Conservation (phyloP, 2,113 vertebrate species). For the Meleagris gallopavo region DNA sequence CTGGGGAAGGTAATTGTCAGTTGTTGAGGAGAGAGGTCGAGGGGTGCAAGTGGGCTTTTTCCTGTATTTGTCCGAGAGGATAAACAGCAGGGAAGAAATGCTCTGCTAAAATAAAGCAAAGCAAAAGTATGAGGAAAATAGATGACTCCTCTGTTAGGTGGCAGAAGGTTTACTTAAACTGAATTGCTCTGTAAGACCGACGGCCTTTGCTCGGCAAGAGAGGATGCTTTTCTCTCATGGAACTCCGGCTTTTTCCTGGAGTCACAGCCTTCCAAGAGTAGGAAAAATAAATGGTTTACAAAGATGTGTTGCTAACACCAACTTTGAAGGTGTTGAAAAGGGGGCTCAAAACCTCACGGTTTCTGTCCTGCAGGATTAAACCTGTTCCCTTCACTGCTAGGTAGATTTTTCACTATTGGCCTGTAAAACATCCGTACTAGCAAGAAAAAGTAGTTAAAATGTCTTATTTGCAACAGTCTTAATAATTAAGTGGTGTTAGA, state of each 20-base stretch:
- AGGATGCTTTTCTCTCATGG: background rate
- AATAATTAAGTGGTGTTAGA: background rate
- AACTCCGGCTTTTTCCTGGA: background rate
- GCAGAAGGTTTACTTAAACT: constrained; percentile 61
- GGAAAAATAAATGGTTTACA: rapidly evolving
- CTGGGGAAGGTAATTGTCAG: constrained; percentile 79
- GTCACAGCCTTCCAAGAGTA: background rate
- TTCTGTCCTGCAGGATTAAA: background rate
- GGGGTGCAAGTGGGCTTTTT: constrained; percentile 83
- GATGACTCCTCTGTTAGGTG: constrained; percentile 5
- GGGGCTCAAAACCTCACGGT: rapidly evolving
- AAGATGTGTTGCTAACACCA: background rate
- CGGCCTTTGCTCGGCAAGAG: background rate
- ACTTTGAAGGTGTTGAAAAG: background rate
- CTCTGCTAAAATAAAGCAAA: constrained; percentile 66
- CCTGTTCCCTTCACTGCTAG: background rate
- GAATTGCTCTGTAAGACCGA: constrained; percentile 34
- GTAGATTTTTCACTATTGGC: background rate
- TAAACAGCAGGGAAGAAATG: constrained; percentile 74
- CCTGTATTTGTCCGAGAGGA: constrained; percentile 80
- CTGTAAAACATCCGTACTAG: background rate
- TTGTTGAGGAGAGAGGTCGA: constrained; percentile 76
- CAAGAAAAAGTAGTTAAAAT: background rate
- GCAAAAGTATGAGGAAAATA: constrained; percentile 58
- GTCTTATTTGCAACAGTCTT: background rate